Evolutionary conservation across 1,140 invertebrate species (phyloP).

Genomic region (Microplitis mediator): DNA sequence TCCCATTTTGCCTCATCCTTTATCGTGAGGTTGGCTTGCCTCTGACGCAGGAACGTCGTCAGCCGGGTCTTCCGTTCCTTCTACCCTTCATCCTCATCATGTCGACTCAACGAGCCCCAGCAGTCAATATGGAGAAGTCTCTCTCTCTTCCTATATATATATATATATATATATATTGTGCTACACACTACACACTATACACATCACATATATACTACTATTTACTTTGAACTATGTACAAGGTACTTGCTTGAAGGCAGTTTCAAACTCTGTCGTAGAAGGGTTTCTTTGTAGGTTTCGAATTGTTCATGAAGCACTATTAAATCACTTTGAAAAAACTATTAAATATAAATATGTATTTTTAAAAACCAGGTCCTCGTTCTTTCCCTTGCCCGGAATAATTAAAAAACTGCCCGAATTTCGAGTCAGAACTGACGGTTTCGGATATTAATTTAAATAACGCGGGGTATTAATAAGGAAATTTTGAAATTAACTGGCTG

Average conservation of each 20-base stretch:
- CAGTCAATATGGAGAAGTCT: conserved; percentile 6
- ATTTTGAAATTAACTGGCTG: too few species aligned
- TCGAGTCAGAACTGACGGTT: too few species aligned
- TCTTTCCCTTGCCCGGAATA: too few species aligned
- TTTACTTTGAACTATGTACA: too few species aligned
- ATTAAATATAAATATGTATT: background rate
- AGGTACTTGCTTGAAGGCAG: background rate
- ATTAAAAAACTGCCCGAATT: too few species aligned
- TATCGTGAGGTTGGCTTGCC: background rate
- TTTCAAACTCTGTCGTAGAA: conserved; percentile 5
- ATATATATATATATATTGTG: too few species aligned
- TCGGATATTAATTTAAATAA: too few species aligned
- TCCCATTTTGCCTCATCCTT: too few species aligned
- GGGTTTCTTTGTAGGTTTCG: background rate
- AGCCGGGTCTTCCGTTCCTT: too few species aligned
- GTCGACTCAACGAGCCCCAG: background rate
- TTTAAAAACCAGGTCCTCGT: background rate
- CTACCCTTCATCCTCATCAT: background rate
- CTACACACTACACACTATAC: too few species aligned
- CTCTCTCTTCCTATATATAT: background rate
- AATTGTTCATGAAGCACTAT: background rate
- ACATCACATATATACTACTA: too few species aligned
- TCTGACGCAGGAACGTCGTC: background rate
- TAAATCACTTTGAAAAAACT: background rate
- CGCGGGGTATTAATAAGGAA: too few species aligned